Base-by-base conservation (phyloP, 2,797 vertebrate genomes). In the Malurus leucopterus region DNA sequence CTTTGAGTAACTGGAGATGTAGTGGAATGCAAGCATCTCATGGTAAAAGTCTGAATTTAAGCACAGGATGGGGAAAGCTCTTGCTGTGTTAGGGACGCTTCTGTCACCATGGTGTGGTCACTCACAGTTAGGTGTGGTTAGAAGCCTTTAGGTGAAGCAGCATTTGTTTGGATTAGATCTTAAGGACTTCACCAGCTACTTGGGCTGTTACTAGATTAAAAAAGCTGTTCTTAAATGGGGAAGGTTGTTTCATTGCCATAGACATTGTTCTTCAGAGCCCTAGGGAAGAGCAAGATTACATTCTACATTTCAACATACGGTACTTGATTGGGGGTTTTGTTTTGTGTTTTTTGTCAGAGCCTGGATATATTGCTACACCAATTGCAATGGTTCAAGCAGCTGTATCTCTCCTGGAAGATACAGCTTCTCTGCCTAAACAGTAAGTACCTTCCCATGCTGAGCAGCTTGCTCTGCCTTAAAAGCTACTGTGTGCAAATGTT, bases 351-450 rank as follows among this genome's bases (percentile, higher is more conserved):
- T 79, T 89, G 54, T 53, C 94, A 99, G 99, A 99, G 92, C 95
- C 95, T 84, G 99, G 96, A 53, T 99, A 99, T 44, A 94, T 99
- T 79, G 95, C 98, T 64, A 99, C 99, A 3, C 97, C 99, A 68
- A 99, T 99, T 64, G 97, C 97, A 71, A 98, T 99, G 98, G 99
- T 99, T 44, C 99, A 99, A 84, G 98, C 98, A 41, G 99, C 96
- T 73, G 68, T 99, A 11, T 98, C 98, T 26, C 95, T 99, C 86
- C 97, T 99, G 65, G 98, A 97, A 8, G 99, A 99, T 76, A 47
- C 95, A 27, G 68, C 96, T n/a, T 95, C 94, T 59, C 96, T 99
- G 94, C 99, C 99, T 54, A 97, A 98, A 93, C 94, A 30, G 99
- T 99, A 90, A 98, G 98, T 95, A 30, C 29, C 54, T 61, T n/a